Evolutionary conservation across 1,140 invertebrate species (phyloP).

Genomic region (Andricus grossulariae): DNA sequence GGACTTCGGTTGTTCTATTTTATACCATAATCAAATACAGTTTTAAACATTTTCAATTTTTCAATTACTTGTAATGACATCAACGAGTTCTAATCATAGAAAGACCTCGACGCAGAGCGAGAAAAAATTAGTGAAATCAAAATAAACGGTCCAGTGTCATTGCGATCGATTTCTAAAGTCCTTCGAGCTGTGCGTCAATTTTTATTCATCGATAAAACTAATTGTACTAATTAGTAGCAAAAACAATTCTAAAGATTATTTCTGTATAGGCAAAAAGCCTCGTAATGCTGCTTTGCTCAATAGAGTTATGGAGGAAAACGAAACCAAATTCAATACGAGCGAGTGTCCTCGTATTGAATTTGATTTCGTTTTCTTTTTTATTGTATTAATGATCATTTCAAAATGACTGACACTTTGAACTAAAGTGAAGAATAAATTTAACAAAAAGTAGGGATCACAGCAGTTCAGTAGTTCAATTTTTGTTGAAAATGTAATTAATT

Average conservation of each 20-base stretch:
- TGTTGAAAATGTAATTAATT: no score
- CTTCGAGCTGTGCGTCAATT: slow-evolving; percentile 16
- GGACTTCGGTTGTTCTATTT: no score
- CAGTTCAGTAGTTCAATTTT: no score
- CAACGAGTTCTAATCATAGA: background rate
- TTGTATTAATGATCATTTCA: no score
- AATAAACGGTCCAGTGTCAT: background rate
- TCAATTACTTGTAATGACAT: no score
- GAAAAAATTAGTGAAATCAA: slow-evolving; percentile 19
- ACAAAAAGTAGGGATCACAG: no score
- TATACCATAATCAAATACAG: no score
- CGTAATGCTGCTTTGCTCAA: background rate
- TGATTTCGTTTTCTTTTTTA: background rate
- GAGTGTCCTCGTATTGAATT: background rate
- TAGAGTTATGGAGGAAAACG: background rate
- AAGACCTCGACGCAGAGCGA: background rate
- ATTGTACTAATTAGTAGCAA: slow-evolving; percentile 14
- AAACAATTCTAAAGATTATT: slow-evolving; percentile 5
- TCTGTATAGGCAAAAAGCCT: background rate
- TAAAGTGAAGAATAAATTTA: no score
- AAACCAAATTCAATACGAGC: background rate
- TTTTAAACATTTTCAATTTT: no score
- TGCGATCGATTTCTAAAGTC: slow-evolving; percentile 26
- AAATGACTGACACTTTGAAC: no score
- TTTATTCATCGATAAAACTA: background rate